Percentiles rank a stretch among this genome's conserved stretches.
phyloP scores from a whole-genome alignment of 1,140 invertebrate genomes.

The Dendrolimus kikuchii region DNA sequence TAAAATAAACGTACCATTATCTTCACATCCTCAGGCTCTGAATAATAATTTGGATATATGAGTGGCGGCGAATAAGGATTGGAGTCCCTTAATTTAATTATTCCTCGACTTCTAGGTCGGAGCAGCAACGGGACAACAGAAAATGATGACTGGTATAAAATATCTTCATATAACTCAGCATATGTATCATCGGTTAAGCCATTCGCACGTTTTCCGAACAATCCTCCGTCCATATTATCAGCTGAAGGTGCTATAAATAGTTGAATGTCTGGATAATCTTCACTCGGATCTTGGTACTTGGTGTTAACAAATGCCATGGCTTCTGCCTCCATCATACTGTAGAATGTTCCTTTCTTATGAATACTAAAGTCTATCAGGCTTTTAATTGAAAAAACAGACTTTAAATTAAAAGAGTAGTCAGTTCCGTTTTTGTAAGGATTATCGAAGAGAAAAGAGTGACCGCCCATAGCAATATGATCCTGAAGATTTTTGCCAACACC shows the following conservation, averaged over 20 bases:
- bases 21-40: slow-evolving; percentile 78
- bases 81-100: slow-evolving; percentile 75
- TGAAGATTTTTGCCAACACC: slow-evolving; percentile 88
- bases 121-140: slow-evolving; percentile 78
- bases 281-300: slow-evolving; percentile 75
- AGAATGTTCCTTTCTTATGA: slow-evolving; percentile 75
- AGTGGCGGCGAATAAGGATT: slow-evolving; percentile 81
- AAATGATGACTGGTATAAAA: slow-evolving; percentile 78
- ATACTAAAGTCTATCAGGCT: slow-evolving; percentile 73
- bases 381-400: slow-evolving; percentile 69
- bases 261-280: slow-evolving; percentile 86
- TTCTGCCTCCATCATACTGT: slow-evolving; percentile 80
- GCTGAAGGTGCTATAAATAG: slow-evolving; percentile 80
- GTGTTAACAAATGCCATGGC: slow-evolving; percentile 85
- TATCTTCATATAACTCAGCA: slow-evolving; percentile 77
- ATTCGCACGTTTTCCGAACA: slow-evolving; percentile 77
- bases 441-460: slow-evolving; percentile 73
- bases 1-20: slow-evolving; percentile 73
- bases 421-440: slow-evolving; percentile 59
- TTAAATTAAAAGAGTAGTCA: slow-evolving; percentile 75
- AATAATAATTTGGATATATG: slow-evolving; percentile 88
- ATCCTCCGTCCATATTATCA: slow-evolving; percentile 84
- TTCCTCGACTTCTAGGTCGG: slow-evolving; percentile 81
- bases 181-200: slow-evolving; percentile 80
- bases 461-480: slow-evolving; percentile 81